Percentiles rank a stretch among this genome's conserved stretches.
phyloP scores from a whole-genome alignment of 2,113 vertebrate genomes.

The Physeter macrocephalus region DNA sequence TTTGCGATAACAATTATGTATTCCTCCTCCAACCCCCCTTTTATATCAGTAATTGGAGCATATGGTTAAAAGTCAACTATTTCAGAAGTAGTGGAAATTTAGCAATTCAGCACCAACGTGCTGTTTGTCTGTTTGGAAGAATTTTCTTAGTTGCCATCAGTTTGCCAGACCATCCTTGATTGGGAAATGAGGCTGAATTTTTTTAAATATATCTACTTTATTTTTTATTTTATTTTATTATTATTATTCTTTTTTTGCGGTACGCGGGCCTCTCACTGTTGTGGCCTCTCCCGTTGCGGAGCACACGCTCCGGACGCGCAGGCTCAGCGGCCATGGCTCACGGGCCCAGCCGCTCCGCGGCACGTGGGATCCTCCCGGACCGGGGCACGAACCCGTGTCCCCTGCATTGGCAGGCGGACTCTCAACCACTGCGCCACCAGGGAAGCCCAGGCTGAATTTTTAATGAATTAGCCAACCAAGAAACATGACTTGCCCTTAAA shows the following conservation, averaged over 20 bases:
- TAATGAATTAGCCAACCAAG: neutral
- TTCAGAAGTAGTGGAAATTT: neutral
- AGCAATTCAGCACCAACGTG: neutral
- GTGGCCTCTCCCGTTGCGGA: too few relatives aligned
- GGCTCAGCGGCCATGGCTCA: too few relatives aligned
- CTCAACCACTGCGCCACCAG: too few relatives aligned
- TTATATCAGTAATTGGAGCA: slow-evolving; percentile 23
- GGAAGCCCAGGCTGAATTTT: neutral
- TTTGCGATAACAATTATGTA: neutral
- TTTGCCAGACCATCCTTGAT: neutral
- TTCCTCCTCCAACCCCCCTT: neutral
- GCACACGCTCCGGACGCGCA: too few relatives aligned
- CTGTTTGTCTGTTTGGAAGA: neutral
- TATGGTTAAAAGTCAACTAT: slow-evolving; percentile 20
- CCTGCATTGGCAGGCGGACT: too few relatives aligned
- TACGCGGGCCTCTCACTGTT: too few relatives aligned
- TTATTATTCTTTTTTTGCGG: too few relatives aligned
- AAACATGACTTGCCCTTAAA: neutral
- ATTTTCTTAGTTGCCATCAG: neutral
- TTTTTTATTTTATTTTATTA: too few relatives aligned
- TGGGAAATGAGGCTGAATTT: neutral
- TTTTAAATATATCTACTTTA: too few relatives aligned
- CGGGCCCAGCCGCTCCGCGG: too few relatives aligned
- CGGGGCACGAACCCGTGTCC: too few relatives aligned
- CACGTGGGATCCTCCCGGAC: too few relatives aligned